A percentile compares a stretch with the other conserved stretches of the same genome.
Evolutionary conservation across 1,140 invertebrate genomes (phyloP).

Genomic region (Vollenhovia emeryi): DNA sequence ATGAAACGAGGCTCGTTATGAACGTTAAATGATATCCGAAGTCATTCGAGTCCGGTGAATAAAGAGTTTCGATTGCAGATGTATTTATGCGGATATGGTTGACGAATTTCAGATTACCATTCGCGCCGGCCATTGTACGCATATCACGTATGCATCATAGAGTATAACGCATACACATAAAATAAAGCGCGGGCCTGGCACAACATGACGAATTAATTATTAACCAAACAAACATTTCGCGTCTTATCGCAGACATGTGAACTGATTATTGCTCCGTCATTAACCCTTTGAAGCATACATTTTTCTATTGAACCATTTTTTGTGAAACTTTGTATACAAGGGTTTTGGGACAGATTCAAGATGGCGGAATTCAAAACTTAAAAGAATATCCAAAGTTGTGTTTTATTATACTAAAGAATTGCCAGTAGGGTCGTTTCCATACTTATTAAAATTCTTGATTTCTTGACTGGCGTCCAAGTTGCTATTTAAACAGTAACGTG

Average conservation of each 20-base stretch:
- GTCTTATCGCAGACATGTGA: not conserved
- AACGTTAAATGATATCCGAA: constrained; percentile 51
- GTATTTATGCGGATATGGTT: constrained; percentile 48
- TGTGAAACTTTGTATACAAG: too few species aligned
- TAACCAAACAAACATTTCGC: constrained; percentile 13
- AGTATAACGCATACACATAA: not conserved
- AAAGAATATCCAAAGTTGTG: too few species aligned
- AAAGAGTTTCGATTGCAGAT: constrained; percentile 59
- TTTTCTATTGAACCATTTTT: too few species aligned
- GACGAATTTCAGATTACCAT: constrained; percentile 41
- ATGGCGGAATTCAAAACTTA: too few species aligned
- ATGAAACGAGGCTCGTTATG: constrained; percentile 51
- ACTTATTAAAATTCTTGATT: too few species aligned
- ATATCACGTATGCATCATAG: not conserved
- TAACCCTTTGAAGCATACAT: too few species aligned
- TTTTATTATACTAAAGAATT: too few species aligned
- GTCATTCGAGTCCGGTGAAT: constrained; percentile 45
- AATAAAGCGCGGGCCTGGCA: not conserved
- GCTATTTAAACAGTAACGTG: too few species aligned
- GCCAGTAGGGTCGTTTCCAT: too few species aligned
- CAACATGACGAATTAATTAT: constrained; percentile 34
- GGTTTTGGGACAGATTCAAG: too few species aligned
- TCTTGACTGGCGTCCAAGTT: too few species aligned
- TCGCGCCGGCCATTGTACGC: not conserved
- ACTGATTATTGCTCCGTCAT: not conserved